Evolutionary conservation across 2,797 vertebrate genomes (phyloP).

Genomic region (Otolemur crassicaudatus): DNA sequence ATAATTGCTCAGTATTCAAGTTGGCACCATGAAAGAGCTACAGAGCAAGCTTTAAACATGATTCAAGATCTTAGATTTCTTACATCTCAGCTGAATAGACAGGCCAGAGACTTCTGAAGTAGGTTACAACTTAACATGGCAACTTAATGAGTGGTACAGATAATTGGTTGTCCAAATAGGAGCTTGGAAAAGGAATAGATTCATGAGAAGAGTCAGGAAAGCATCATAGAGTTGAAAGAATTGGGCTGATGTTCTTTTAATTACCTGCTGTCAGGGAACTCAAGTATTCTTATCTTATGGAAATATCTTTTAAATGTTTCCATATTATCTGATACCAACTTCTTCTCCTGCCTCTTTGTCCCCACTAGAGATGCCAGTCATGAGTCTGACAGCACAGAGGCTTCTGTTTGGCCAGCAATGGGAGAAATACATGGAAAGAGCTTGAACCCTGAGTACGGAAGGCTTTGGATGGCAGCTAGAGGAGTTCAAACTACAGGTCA

Average conservation of each 20-base stretch:
- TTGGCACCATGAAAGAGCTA: not conserved
- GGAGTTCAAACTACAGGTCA: not conserved
- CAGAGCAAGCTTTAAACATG: not conserved
- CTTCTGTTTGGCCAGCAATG: not conserved
- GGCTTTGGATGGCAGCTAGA: not conserved
- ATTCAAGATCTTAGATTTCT: slow-evolving; percentile 32
- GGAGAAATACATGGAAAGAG: not conserved
- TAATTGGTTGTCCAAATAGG: slow-evolving; percentile 38
- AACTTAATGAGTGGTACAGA: slow-evolving; percentile 35
- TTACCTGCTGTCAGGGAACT: slow-evolving; percentile 26
- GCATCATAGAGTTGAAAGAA: not conserved
- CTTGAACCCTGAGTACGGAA: not conserved
- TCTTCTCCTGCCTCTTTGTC: slow-evolving; percentile 14
- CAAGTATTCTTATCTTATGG: slow-evolving; percentile 48
- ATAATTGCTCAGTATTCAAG: not conserved
- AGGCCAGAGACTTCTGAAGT: not conserved
- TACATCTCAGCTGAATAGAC: not conserved
- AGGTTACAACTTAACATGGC: slow-evolving; percentile 16
- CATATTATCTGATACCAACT: slow-evolving; percentile 26
- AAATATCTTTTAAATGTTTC: slow-evolving; percentile 63
- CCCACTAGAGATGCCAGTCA: not conserved
- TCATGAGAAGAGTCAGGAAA: slow-evolving; percentile 43
- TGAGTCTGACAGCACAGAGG: not conserved
- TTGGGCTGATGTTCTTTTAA: slow-evolving; percentile 48
- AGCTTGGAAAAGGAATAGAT: slow-evolving; percentile 53